These are phyloP conservation scores for Acanthisitta chloris DNA, from an alignment of 2,113 vertebrate genomes.

Conservation along the genomic window DNA sequence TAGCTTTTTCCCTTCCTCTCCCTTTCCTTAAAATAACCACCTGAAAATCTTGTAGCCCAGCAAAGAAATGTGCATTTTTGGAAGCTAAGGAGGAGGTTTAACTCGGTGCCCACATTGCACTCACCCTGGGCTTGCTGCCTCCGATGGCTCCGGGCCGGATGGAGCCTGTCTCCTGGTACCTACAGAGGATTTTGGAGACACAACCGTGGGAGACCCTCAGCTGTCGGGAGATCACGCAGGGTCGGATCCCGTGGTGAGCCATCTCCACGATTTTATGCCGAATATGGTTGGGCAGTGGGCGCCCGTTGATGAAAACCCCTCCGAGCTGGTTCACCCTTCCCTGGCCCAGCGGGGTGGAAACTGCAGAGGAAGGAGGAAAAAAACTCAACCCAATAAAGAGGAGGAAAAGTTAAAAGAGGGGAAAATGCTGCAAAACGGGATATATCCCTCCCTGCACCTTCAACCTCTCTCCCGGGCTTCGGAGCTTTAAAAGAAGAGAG, in stretches of 20 bases:
- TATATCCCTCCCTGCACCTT: accelerated
- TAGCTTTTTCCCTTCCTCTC: not conserved
- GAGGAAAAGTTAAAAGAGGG: not conserved
- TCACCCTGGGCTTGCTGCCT: slow-evolving; percentile 99
- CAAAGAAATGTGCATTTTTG: not conserved
- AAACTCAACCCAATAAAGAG: not conserved
- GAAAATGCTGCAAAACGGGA: not conserved
- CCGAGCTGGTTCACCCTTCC: slow-evolving; percentile 98
- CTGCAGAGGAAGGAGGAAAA: slow-evolving; percentile 56
- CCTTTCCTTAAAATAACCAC: not conserved
- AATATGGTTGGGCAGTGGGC: slow-evolving; percentile 96
- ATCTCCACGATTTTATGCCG: slow-evolving; percentile 99
- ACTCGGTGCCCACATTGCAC: slow-evolving; percentile 59
- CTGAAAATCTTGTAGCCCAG: not conserved
- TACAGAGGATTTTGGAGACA: slow-evolving; percentile 97
- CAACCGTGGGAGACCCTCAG: slow-evolving; percentile 95
- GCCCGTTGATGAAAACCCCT: slow-evolving; percentile 97
- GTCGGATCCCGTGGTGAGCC: slow-evolving; percentile 97
- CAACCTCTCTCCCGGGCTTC: not conserved
- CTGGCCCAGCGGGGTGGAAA: slow-evolving; percentile 98
- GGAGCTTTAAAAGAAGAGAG: not conserved
- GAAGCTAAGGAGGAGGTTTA: accelerated
- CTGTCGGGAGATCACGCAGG: slow-evolving; percentile 97
- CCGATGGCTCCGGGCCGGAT: slow-evolving; percentile 97
- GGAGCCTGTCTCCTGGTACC: slow-evolving; percentile 97